phyloP scores from a whole-genome alignment of 2,113 vertebrate species.

The Lampris megalopsis region DNA sequence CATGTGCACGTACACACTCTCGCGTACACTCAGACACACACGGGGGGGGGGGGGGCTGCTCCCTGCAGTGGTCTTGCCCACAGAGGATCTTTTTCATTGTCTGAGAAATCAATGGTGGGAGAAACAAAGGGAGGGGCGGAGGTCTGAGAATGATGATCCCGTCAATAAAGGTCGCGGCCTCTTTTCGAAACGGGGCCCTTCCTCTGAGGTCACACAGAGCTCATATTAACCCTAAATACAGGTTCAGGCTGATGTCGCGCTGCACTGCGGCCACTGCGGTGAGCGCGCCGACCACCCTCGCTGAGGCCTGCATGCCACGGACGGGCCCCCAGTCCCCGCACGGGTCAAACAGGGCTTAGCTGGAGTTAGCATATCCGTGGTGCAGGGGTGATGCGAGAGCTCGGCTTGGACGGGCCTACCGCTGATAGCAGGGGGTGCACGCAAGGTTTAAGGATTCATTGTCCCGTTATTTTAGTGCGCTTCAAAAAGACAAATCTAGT shows the following conservation, averaged over 20 bases:
- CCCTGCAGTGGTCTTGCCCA: constrained; percentile 55
- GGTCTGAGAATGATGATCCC: constrained; percentile 71
- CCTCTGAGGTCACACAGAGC: constrained; percentile 65
- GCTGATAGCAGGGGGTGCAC: constrained; percentile 7
- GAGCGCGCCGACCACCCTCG: not conserved
- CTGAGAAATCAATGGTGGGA: constrained; percentile 58
- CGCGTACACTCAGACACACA: constrained; percentile 20
- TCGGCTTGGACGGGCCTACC: not conserved
- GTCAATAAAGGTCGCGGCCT: constrained; percentile 78
- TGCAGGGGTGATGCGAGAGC: constrained; percentile 31
- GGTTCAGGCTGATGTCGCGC: constrained; percentile 63
- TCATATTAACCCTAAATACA: constrained; percentile 57
- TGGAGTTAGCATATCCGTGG: constrained; percentile 52
- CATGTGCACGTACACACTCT: not conserved
- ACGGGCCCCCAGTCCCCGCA: constrained; percentile 36
- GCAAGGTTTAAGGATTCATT: constrained; percentile 6
- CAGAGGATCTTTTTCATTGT: constrained; percentile 74
- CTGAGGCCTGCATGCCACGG: constrained; percentile 11
- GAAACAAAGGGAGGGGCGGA: constrained; percentile 62
- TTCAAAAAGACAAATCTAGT: constrained; percentile 16
- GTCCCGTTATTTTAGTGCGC: not conserved
- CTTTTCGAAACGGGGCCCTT: constrained; percentile 55
- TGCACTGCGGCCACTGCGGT: constrained; percentile 3
- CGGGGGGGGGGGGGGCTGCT: constrained; percentile 25
- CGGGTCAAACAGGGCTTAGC: constrained; percentile 55